Evolutionary conservation across 2,888 invertebrate species (phyloP).

Genomic region (Tachina grossa): DNA sequence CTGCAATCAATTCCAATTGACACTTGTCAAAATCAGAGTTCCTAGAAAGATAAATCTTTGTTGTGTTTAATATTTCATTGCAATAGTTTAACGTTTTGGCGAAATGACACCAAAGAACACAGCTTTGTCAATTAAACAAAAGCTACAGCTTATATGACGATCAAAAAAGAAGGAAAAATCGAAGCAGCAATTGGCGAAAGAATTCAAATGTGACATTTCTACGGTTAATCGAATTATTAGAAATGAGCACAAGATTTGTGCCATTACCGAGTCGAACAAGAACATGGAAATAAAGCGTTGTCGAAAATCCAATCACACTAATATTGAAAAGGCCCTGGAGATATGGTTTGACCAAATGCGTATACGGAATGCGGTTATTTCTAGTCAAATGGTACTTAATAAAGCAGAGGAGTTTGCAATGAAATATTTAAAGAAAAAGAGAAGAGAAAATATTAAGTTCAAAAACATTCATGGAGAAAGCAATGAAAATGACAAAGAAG

Average conservation of each 20-base stretch:
- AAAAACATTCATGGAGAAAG: not conserved
- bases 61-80: no score
- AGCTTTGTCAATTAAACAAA: no score
- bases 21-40: no score
- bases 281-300: not conserved
- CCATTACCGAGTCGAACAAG: not conserved
- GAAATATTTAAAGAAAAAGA: slow-evolving; percentile 33
- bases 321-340: slow-evolving; percentile 19
- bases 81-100: no score
- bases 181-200: not conserved
- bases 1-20: no score
- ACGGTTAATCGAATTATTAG: not conserved
- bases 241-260: not conserved
- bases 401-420: slow-evolving; percentile 45
- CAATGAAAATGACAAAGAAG: not conserved
- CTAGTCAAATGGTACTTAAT: slow-evolving; percentile 15
- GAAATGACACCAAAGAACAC: no score
- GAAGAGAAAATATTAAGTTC: slow-evolving; percentile 10
- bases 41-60: no score
- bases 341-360: slow-evolving; percentile 24
- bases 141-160: not conserved
- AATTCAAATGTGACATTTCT: not conserved
- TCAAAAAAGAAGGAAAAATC: not conserved
- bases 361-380: not conserved
- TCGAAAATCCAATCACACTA: not conserved